These are phyloP conservation scores for Crypturellus undulatus DNA, from an alignment of 2,113 vertebrate species.

Conservation along the genomic window DNA sequence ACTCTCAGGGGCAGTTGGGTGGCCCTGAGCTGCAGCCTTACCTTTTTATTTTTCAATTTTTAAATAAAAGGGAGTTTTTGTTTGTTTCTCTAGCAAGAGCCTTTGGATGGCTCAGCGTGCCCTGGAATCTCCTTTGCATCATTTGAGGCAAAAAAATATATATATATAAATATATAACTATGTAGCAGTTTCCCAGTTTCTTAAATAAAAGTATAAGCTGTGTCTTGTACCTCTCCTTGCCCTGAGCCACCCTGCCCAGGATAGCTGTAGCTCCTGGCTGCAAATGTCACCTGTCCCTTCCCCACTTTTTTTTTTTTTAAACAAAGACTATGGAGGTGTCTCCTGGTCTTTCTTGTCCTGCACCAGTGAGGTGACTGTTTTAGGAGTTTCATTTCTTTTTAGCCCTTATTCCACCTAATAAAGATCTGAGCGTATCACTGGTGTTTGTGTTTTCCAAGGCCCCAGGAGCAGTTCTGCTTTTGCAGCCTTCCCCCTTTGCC, in stretches of 20 bases:
- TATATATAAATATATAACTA: too few relatives aligned
- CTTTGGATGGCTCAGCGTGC: neutral
- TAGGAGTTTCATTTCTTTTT: slow-evolving; percentile 59
- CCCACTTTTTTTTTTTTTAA: neutral
- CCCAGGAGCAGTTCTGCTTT: too few relatives aligned
- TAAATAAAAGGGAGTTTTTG: neutral
- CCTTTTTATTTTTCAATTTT: neutral
- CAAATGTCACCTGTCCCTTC: neutral
- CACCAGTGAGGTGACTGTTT: slow-evolving; percentile 32
- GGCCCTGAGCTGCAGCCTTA: slow-evolving; percentile 2
- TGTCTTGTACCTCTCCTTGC: slow-evolving; percentile 42
- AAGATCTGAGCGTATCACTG: slow-evolving; percentile 68
- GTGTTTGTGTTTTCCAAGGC: slow-evolving; percentile 23
- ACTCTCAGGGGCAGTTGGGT: neutral
- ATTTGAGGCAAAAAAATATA: neutral
- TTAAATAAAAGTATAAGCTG: slow-evolving; percentile 62
- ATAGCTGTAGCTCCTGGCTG: neutral
- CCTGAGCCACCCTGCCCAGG: neutral
- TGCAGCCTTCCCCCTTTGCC: too few relatives aligned
- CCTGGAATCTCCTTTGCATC: too few relatives aligned
- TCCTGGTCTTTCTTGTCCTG: slow-evolving; percentile 34
- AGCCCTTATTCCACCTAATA: slow-evolving; percentile 73
- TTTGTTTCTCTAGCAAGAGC: neutral
- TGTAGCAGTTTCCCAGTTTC: too few relatives aligned
- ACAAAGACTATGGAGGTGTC: neutral